These are phyloP conservation scores for Diachasmimorpha longicaudata DNA, from an alignment of 1,140 invertebrate genomes.

Conservation along the genomic window DNA sequence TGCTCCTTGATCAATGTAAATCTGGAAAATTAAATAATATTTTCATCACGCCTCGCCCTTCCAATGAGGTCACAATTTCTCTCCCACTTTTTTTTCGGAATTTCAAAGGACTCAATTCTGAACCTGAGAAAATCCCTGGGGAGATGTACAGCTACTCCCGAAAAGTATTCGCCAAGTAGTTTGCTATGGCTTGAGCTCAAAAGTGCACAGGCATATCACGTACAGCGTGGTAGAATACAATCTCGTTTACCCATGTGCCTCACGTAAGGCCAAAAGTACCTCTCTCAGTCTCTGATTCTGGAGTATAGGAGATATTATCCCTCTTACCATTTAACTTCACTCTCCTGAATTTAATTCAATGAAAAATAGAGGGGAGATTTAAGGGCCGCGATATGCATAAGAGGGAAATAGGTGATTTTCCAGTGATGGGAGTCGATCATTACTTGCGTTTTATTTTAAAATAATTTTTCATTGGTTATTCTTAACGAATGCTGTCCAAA, in stretches of 20 bases:
- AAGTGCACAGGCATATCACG: constrained; percentile 40
- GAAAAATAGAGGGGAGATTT: background rate
- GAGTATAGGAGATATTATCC: constrained; percentile 33
- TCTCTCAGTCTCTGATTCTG: constrained; percentile 36
- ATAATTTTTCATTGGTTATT: too few relatives aligned
- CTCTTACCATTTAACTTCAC: background rate
- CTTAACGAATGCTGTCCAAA: too few relatives aligned
- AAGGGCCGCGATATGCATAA: background rate
- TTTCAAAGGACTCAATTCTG: too few relatives aligned
- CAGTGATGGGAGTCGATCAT: background rate
- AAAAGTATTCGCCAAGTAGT: constrained; percentile 16
- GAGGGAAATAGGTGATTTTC: background rate
- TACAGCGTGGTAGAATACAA: constrained; percentile 38
- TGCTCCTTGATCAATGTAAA: constrained; percentile 95
- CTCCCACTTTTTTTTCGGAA: background rate
- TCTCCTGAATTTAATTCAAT: background rate
- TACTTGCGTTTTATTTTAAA: too few relatives aligned
- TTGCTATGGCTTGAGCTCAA: background rate
- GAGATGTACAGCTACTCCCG: background rate
- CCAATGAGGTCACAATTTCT: background rate
- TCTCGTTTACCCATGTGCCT: constrained; percentile 39
- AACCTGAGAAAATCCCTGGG: background rate
- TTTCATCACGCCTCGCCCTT: background rate
- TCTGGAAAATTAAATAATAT: constrained; percentile 64
- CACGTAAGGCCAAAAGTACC: constrained; percentile 45